Percentiles rank a stretch among this genome's conserved stretches.
Conservation (phyloP, 2,888 invertebrate genomes). For the Lordiphosa fenestrarum region DNA sequence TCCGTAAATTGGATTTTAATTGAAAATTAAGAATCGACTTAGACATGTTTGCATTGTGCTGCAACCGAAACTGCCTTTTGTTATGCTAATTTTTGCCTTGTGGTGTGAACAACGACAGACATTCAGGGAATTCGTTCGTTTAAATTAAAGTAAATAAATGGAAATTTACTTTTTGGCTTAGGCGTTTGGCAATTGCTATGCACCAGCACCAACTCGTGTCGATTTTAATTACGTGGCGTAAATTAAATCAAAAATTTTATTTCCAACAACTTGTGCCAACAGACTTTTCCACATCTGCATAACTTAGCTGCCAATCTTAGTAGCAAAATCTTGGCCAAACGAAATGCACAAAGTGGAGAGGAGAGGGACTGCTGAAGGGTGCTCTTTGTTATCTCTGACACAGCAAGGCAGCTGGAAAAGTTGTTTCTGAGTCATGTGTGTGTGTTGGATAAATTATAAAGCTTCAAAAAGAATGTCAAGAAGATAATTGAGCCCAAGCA, state of each 20-base stretch:
- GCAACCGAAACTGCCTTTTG: constrained; percentile 58
- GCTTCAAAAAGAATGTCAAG: constrained; percentile 57
- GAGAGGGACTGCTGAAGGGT: constrained; percentile 28
- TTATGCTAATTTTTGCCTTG: constrained; percentile 62
- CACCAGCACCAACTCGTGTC: constrained; percentile 26
- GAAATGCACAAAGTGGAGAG: constrained; percentile 44
- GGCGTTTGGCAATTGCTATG: constrained; percentile 41
- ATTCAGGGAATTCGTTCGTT: constrained; percentile 19
- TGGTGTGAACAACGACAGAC: constrained; percentile 46
- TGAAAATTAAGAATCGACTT: constrained; percentile 75
- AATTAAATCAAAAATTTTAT: constrained; percentile 41
- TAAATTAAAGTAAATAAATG: constrained; percentile 71
- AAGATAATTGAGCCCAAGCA: constrained; percentile 62
- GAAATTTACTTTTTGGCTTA: constrained; percentile 73
- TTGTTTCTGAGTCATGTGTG: constrained; percentile 10
- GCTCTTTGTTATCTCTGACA: constrained; percentile 66
- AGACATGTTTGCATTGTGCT: constrained; percentile 71
- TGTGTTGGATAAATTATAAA: constrained; percentile 40
- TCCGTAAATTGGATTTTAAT: constrained; percentile 73
- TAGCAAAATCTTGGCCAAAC: constrained; percentile 46
- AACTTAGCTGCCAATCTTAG: constrained; percentile 41
- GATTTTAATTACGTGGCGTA: constrained; percentile 55
- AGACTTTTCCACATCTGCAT: constrained; percentile 36
- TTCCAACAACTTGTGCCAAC: constrained; percentile 43
- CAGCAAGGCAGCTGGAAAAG: constrained; percentile 49